Evolutionary conservation across 2,888 invertebrate genomes (phyloP), one percentile per base, ranked within the genome.

Genomic region (Tetranychus truncatus): DNA sequence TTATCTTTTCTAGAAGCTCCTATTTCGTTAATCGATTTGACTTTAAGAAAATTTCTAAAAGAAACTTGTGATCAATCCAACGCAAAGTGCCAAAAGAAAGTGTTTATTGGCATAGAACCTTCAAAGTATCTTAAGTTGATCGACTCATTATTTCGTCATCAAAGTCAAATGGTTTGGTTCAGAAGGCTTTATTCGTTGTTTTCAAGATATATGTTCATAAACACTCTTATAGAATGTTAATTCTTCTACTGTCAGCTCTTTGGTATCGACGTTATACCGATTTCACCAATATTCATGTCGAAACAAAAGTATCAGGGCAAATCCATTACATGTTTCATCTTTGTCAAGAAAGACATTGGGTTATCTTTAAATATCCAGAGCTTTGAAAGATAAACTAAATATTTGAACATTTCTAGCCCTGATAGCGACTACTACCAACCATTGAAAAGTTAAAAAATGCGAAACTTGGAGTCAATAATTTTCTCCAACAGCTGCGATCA

Each of bases 121-220:
- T 55, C 8, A 44, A 75, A 77, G 55, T 76, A 76, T 44, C 45
- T 67, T 15, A 65, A 46, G 7, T 78, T 89, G 45, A 86, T 89
- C 82, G 84, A 85, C 78, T 94, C 95, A 5, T 95, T 96, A 94
- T 85, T 86, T 78, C 87, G 87, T 75, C 95, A 97, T 82, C 84
- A 86, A 79, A 92, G 93, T n/a, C 97, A 99, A 83, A 88, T 92
- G 84, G 88, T 92, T 66, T 99, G 97, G 97, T 97, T 92, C 84
- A 87, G 97, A 75, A 87, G 88, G 81, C 85, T 97, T 5, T 97
- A 95, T 81, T 88, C 96, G 80, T 81, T 87, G 69, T 91, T 93
- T 84, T 95, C 95, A 18, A 87, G 94, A 75, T 96, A 95, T 82
- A 89, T 92, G 85, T 86, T 91, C 79, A 89, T 96, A 77, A 96